phyloP scores from a whole-genome alignment of 2,888 invertebrate species.

The Parascotia fuliginaria region DNA sequence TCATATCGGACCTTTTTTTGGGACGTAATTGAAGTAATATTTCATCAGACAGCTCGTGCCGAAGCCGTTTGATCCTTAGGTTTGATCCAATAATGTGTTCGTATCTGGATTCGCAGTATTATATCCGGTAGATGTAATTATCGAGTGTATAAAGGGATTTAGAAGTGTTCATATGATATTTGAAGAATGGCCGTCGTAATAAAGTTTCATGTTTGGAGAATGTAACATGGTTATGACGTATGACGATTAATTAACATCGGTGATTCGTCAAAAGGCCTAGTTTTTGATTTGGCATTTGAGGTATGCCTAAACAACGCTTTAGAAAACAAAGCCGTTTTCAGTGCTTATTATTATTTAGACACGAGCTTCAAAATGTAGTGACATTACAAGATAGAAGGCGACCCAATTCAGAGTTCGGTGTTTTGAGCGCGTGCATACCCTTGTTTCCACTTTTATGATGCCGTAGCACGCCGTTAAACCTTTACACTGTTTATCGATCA shows the following conservation, averaged over 20 bases:
- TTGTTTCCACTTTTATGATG: slow-evolving; percentile 63
- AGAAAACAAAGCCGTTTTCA: background rate
- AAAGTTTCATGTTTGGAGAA: background rate
- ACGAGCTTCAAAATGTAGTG: slow-evolving; percentile 40
- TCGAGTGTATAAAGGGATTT: background rate
- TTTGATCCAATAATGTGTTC: slow-evolving; percentile 3
- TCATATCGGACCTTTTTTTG: slow-evolving; percentile 41
- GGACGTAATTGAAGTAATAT: slow-evolving; percentile 33
- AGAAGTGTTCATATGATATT: background rate
- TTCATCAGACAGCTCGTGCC: slow-evolving; percentile 16
- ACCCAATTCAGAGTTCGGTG: slow-evolving; percentile 66
- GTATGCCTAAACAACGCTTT: background rate
- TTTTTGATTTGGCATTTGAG: too few species aligned
- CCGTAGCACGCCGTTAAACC: slow-evolving; percentile 62
- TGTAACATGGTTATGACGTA: background rate
- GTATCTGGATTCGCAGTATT: slow-evolving; percentile 2
- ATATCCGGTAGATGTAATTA: background rate
- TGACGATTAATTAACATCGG: too few species aligned
- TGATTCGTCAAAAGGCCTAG: background rate
- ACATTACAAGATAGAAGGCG: slow-evolving; percentile 52
- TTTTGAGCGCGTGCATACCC: slow-evolving; percentile 54
- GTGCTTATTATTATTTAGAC: slow-evolving; percentile 32
- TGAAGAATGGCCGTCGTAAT: background rate
- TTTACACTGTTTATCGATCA: slow-evolving; percentile 62
- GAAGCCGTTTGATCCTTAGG: slow-evolving; percentile 10